phyloP scores from a whole-genome alignment of 2,888 invertebrate species.

The Thecophora atra region DNA sequence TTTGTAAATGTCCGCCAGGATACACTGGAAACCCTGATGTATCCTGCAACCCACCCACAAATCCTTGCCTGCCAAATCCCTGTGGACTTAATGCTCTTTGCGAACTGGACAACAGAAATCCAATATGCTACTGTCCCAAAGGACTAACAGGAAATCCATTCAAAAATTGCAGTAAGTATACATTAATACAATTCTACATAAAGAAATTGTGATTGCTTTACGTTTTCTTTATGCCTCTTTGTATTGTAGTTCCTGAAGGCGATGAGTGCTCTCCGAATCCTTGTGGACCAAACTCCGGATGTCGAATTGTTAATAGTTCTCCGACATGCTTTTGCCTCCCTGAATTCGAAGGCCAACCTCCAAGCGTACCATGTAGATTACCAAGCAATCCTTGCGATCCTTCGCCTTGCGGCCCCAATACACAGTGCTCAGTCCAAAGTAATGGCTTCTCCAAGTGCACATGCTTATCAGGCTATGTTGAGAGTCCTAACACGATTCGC shows the following conservation, averaged over 20 bases:
- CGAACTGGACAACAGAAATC: slow-evolving; percentile 84
- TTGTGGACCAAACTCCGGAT: slow-evolving; percentile 85
- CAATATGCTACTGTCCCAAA: slow-evolving; percentile 89
- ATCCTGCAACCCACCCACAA: slow-evolving; percentile 77
- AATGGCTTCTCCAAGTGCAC: slow-evolving; percentile 90
- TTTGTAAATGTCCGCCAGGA: slow-evolving; percentile 84
- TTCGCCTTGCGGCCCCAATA: slow-evolving; percentile 88
- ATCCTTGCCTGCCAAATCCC: slow-evolving; percentile 86
- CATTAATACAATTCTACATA: not conserved
- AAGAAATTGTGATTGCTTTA: not conserved
- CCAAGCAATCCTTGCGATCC: slow-evolving; percentile 84
- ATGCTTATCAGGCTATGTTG: slow-evolving; percentile 82
- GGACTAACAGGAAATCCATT: slow-evolving; percentile 92
- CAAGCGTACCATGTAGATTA: slow-evolving; percentile 74
- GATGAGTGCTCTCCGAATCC: slow-evolving; percentile 84
- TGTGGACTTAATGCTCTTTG: slow-evolving; percentile 87
- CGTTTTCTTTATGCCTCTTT: too few species aligned
- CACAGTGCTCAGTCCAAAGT: slow-evolving; percentile 79
- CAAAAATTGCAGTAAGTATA: slow-evolving; percentile 85
- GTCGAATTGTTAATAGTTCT: slow-evolving; percentile 77
- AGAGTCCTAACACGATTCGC: slow-evolving; percentile 87
- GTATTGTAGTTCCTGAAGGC: slow-evolving; percentile 83
- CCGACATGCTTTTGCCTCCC: slow-evolving; percentile 89
- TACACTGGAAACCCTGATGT: slow-evolving; percentile 80
- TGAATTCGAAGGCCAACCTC: slow-evolving; percentile 87